Conservation (phyloP, 2,888 invertebrate genomes). For the Catotricha subobsoleta region DNA sequence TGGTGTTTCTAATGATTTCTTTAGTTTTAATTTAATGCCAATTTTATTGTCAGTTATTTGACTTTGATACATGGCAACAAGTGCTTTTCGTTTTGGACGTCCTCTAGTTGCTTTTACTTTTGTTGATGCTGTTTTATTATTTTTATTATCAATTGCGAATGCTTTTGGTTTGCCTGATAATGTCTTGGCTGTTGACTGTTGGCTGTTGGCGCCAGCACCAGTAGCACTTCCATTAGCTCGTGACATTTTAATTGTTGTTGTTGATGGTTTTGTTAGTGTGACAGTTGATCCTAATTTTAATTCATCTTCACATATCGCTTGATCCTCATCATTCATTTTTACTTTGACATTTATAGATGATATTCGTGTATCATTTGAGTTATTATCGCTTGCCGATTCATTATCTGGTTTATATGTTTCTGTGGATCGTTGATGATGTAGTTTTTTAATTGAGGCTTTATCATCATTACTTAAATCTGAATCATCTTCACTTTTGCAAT, state of each 20-base stretch:
- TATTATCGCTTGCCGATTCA: background rate
- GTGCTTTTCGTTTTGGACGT: conserved; percentile 29
- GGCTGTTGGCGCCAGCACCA: background rate
- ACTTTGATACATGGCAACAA: conserved; percentile 38
- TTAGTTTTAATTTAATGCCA: conserved; percentile 29
- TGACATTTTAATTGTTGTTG: background rate
- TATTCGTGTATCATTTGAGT: conserved; percentile 1
- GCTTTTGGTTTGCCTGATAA: conserved; percentile 5
- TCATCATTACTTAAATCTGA: background rate
- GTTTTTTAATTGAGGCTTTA: background rate
- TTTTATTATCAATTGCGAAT: conserved; percentile 5
- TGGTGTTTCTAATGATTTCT: conserved; percentile 19
- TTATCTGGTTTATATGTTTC: background rate
- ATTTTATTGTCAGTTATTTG: conserved; percentile 34
- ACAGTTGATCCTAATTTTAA: background rate
- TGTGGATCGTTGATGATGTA: background rate
- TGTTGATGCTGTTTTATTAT: background rate
- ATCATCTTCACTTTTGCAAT: conserved; percentile 5
- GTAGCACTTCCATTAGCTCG: no score
- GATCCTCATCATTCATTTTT: background rate
- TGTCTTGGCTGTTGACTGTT: background rate
- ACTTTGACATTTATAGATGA: background rate
- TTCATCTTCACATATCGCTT: no score
- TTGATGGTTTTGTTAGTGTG: background rate
- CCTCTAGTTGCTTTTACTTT: conserved; percentile 17